Conservation (phyloP, 2,113 vertebrate genomes). For the Ifrita kowaldi region DNA sequence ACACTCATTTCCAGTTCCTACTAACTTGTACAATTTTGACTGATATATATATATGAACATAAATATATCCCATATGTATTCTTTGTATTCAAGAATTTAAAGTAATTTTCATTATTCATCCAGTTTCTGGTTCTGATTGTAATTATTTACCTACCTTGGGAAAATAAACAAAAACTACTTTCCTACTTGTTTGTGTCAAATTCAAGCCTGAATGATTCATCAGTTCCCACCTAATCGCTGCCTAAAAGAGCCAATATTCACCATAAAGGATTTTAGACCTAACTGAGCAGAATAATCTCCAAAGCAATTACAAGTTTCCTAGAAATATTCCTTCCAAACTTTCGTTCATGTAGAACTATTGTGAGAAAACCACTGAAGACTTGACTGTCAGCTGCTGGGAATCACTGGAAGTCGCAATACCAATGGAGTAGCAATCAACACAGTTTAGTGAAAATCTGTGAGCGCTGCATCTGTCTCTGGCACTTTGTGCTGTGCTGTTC, state of each 20-base stretch:
- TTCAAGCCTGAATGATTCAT: background rate
- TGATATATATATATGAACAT: background rate
- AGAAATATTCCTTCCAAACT: background rate
- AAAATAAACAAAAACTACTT: background rate
- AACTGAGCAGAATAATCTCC: background rate
- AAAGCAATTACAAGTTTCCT: background rate
- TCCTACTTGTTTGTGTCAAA: background rate
- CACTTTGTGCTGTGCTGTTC: background rate
- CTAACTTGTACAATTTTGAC: background rate
- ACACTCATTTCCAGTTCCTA: background rate
- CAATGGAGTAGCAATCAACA: background rate
- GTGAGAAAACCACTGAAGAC: background rate
- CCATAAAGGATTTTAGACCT: background rate
- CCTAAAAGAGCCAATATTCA: background rate
- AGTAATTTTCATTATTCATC: background rate
- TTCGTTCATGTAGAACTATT: background rate
- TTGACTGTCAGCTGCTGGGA: background rate
- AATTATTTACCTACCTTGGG: background rate
- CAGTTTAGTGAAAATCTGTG: background rate
- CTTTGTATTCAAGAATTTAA: background rate
- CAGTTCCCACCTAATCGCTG: background rate
- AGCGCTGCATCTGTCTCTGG: background rate
- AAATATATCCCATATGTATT: background rate
- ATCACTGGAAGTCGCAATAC: background rate
- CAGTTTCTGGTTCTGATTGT: background rate